Evolutionary conservation across 2,113 vertebrate species (phyloP).

Genomic region (Sorex araneus): DNA sequence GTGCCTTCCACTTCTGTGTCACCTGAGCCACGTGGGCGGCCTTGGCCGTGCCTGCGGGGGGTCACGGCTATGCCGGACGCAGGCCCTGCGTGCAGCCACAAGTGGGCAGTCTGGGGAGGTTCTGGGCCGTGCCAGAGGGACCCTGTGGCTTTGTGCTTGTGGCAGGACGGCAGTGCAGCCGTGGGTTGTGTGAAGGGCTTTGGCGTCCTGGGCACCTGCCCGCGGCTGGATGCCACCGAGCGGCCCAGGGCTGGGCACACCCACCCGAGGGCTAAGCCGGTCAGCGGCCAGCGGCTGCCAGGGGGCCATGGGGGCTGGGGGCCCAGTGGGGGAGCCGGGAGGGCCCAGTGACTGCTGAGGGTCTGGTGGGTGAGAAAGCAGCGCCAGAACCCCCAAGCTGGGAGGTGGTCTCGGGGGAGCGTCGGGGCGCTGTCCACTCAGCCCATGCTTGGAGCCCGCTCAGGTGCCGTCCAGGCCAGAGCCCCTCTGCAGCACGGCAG

Average conservation of each 20-base stretch:
- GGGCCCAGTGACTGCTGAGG: rapidly evolving
- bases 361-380: background rate
- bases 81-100: background rate
- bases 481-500: rapidly evolving
- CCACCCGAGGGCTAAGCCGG: too few species aligned
- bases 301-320: background rate
- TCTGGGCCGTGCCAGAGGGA: background rate
- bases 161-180: background rate
- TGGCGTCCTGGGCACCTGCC: too few species aligned
- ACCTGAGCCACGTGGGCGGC: background rate
- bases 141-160: background rate
- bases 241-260: too few species aligned
- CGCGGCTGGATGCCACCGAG: too few species aligned
- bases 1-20: background rate
- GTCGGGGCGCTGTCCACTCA: background rate
- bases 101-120: background rate
- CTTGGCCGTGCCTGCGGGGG: background rate
- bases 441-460: background rate
- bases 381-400: background rate
- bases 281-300: too few species aligned
- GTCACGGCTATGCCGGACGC: background rate
- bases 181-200: too few species aligned
- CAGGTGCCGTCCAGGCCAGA: background rate
- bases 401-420: background rate
- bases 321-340: background rate